Evolutionary conservation across 2,888 invertebrate genomes (phyloP), one percentile per base, ranked within the genome.

Genomic region (Drosophila algonquin): DNA sequence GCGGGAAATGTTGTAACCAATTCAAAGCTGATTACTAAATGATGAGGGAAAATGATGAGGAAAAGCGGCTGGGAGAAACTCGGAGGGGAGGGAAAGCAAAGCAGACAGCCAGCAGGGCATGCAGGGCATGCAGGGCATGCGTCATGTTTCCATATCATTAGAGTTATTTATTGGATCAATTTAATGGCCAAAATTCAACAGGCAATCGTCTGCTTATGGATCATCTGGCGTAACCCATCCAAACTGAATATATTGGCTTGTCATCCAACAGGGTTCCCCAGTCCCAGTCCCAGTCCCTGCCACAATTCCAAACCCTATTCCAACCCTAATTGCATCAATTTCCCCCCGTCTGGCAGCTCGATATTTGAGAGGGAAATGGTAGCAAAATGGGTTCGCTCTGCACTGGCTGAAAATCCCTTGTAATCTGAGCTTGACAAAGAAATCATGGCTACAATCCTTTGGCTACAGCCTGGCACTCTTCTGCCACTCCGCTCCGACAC

Each of bases 351-450:
- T 27, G 51, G 51, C 57, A 64, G 57, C 65, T 73, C 51, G 50
- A 58, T 47, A 48, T 45, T 46, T 14, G 50, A 73, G 54, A n/a
- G 24, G 40, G 61, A 70, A 55, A 70, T 44, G 58, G 45, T 32
- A 32, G 58, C 12, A 10, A n/a, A 30, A 21, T 32, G 46, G 32
- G 27, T 44, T 8, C 16, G 5, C 5, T 16, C 32, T 4, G 32
- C 47, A 56, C 52, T 51, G 45, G n/a, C 81, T 32, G 65, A 56
- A 65, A 73, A 79, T 87, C 82, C 79, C 78, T 65, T 80, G 83
- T 85, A 87, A 87, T 83, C 78, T 67, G 79, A 87, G 72, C 82
- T 68, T 65, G 64, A 18, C 32, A 64, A 73, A 58, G 64, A 64
- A 72, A 73, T 72, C 72, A 64, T 65, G 64, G 73, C 64, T 58